Percentiles rank a stretch among this genome's conserved stretches.
These are phyloP conservation scores for Zeuzera pyrina DNA, from an alignment of 2,888 invertebrate species.

Conservation along the genomic window DNA sequence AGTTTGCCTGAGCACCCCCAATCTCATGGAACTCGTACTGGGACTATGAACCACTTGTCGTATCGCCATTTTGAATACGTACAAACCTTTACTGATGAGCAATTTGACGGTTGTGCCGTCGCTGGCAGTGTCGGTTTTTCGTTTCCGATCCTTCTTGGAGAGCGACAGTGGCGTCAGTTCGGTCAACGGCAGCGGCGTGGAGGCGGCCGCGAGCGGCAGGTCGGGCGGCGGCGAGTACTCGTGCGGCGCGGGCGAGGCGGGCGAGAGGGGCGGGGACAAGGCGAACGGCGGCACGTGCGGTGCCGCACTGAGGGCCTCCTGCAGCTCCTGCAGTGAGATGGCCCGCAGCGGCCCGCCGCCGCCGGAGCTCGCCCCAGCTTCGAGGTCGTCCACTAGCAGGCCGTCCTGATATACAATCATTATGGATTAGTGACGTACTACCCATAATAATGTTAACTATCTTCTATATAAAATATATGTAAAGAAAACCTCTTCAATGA, in stretches of 20 bases:
- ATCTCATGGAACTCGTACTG: no score
- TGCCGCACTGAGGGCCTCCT: conserved; percentile 39
- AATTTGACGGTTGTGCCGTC: conserved; percentile 24
- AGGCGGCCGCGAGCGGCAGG: conserved; percentile 8
- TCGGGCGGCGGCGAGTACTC: conserved; percentile 8
- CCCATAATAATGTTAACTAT: no score
- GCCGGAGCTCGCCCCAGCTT: conserved; percentile 11
- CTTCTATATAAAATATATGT: no score
- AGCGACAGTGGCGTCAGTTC: conserved; percentile 12
- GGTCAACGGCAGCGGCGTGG: conserved; percentile 10
- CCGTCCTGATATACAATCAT: conserved; percentile 32
- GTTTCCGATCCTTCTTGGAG: conserved; percentile 25
- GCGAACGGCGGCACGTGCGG: conserved; percentile 26
- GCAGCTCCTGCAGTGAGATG: conserved; percentile 43
- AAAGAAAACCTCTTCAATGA: no score
- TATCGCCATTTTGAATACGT: no score
- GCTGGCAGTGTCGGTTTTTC: conserved; percentile 19
- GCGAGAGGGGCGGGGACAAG: conserved; percentile 13
- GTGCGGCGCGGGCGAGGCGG: conserved; percentile 11
- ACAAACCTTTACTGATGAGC: conserved; percentile 26
- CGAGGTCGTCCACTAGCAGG: conserved; percentile 43
- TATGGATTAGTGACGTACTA: no score
- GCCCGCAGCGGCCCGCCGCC: conserved; percentile 21
- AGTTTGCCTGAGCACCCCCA: no score
- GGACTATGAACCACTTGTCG: no score